Evolutionary conservation across 92 coral and sea anemone species (phyloP).

Genomic region (Hydrozoanthus gracilis): DNA sequence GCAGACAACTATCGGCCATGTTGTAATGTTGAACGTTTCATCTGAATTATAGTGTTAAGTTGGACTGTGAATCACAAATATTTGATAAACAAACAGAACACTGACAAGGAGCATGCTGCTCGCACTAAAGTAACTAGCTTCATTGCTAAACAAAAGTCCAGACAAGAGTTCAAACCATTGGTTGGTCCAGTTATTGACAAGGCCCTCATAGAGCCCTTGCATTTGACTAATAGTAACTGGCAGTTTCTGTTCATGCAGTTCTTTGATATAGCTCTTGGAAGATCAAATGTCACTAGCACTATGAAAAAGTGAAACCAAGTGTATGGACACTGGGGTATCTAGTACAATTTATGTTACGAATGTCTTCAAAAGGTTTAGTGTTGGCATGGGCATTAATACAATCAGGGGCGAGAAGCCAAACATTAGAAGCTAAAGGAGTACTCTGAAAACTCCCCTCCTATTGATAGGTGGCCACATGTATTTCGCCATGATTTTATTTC

Average conservation of each 20-base stretch:
- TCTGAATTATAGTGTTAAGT: too few relatives aligned
- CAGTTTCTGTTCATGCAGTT: conserved; percentile 49
- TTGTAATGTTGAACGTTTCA: too few relatives aligned
- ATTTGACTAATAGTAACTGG: conserved; percentile 59
- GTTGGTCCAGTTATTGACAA: conserved; percentile 56
- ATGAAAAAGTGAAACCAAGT: conserved; percentile 42
- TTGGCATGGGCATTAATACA: conserved; percentile 15
- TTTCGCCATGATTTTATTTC: conserved; percentile 21
- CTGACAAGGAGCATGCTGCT: conserved; percentile 41
- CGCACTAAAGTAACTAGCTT: conserved; percentile 56
- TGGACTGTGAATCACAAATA: too few relatives aligned
- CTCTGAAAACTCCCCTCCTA: conserved; percentile 37
- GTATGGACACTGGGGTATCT: conserved; percentile 40
- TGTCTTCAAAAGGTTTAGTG: conserved; percentile 17
- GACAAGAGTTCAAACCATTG: conserved; percentile 57
- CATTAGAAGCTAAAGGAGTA: conserved; percentile 31
- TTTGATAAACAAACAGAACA: conserved; percentile 30
- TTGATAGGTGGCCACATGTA: conserved; percentile 33
- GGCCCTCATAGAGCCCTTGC: conserved; percentile 61
- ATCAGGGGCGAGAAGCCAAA: conserved; percentile 38
- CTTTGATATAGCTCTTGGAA: conserved; percentile 38
- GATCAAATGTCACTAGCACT: conserved; percentile 48
- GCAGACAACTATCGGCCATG: too few relatives aligned
- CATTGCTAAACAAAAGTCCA: conserved; percentile 60
- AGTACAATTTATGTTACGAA: conserved; percentile 41